phyloP scores from a whole-genome alignment of 2,113 vertebrate genomes.

The Gymnorhina tibicen region DNA sequence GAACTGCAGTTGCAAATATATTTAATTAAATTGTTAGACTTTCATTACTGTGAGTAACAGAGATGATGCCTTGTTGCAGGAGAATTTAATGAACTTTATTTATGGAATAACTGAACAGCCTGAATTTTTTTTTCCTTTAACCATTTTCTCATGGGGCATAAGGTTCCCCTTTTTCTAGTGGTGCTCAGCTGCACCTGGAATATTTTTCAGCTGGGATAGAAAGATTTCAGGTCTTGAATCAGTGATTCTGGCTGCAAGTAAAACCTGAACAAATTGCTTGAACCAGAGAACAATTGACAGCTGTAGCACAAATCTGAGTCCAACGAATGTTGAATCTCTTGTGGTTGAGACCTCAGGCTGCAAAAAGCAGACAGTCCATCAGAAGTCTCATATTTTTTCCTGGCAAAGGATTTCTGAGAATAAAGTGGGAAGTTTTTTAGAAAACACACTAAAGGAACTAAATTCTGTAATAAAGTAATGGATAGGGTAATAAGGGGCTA shows the following conservation, averaged over 20 bases:
- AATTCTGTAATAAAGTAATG: not conserved
- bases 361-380: not conserved
- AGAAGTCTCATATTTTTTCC: not conserved
- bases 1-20: not conserved
- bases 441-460: not conserved
- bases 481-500: not conserved
- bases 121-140: not conserved
- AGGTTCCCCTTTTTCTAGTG: not conserved
- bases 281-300: not conserved
- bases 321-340: accelerated
- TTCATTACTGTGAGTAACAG: not conserved
- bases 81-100: not conserved
- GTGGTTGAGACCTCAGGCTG: not conserved
- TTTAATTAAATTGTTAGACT: not conserved
- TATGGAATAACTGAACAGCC: not conserved
- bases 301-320: not conserved
- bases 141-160: not conserved
- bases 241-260: not conserved
- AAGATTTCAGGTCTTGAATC: not conserved
- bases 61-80: not conserved
- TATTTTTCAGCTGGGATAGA: not conserved
- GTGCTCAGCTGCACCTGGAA: not conserved
- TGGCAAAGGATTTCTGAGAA: not conserved
- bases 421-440: not conserved
- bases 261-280: not conserved